Base-by-base conservation (phyloP, 2,888 invertebrate species). In the Rhopalosiphum nymphaeae region DNA sequence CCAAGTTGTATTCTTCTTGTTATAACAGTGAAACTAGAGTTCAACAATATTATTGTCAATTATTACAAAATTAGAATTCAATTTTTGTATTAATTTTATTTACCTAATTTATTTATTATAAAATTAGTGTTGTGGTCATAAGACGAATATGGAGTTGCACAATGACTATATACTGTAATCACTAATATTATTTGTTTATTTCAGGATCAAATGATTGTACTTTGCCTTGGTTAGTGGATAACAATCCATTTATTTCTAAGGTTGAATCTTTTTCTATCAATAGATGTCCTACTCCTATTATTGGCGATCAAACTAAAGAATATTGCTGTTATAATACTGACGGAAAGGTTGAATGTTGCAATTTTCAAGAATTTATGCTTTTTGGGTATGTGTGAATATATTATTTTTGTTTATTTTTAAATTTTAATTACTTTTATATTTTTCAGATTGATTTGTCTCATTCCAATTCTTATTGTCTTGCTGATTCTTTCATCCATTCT, bases 401-500 rank as follows among this genome's bases (percentile, higher is more conserved):
- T 46, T 89, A 57, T 21, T 56, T 84, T 25, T 25, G 16, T 61
- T 86, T 86, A 44, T 26, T 49, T 86, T 42, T n/a, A 49, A 67
- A 53, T 25, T n/a, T 57, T 78, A 49, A 88, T 29, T 78, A 85
- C 53, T 57, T 56, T 67, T 49, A 25, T 87, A 9, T 42, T 87
- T 93, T 90, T 85, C 90, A 94, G 94, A 61, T 94, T 94, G 36
- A 91, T 94, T 91, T 94, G 61, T 21, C 91, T 94, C n/a, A 84
- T 94, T 91, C 94, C 94, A 21, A 67, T 94, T n/a, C 84, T 95
- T 53, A 94, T 95, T 53, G 78, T 95, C 44, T 87, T 95, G 26
- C 89, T 95, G 93, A 95, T 95, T 53, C 91, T 95, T 21, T 95
- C 97, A 96, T 97, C 96, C 97, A 97, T 95, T 97, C 97, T 95